phyloP scores from a whole-genome alignment of 2,797 vertebrate species.

The Amphiprion clarkii region DNA sequence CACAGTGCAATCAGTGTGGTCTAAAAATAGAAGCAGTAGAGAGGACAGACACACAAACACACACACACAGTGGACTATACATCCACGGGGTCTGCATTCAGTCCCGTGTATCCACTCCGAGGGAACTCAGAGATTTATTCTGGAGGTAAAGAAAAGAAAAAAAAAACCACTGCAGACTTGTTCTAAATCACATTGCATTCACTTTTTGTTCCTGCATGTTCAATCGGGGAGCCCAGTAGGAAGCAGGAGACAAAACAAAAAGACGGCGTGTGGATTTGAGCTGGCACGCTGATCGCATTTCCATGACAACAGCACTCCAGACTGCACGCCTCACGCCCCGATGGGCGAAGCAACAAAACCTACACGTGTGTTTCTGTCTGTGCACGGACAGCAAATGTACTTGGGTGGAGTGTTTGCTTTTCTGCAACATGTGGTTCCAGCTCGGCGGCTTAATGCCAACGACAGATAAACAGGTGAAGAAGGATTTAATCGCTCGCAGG shows the following conservation, averaged over 20 bases:
- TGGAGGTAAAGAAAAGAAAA: slow-evolving; percentile 7
- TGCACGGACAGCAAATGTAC: slow-evolving; percentile 15
- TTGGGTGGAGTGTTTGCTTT: slow-evolving; percentile 21
- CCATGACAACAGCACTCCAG: slow-evolving; percentile 76
- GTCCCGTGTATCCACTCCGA: slow-evolving; percentile 22
- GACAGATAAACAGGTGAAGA: slow-evolving; percentile 4
- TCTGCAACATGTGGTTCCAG: slow-evolving; percentile 22
- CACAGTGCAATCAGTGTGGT: slow-evolving; percentile 61
- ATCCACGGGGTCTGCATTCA: slow-evolving; percentile 27
- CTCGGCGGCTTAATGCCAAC: slow-evolving; percentile 1
- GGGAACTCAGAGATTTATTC: slow-evolving; percentile 12
- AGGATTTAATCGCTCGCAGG: slow-evolving; percentile 1
- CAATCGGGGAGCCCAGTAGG: slow-evolving; percentile 46
- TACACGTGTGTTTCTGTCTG: background rate
- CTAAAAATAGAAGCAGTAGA: slow-evolving; percentile 72
- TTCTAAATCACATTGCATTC: slow-evolving; percentile 30
- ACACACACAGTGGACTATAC: slow-evolving; percentile 17
- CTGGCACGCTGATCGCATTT: slow-evolving; percentile 67
- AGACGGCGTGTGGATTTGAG: slow-evolving; percentile 66
- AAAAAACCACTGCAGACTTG: background rate
- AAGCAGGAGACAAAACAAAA: slow-evolving; percentile 70
- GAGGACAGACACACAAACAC: slow-evolving; percentile 35
- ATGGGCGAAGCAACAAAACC: slow-evolving; percentile 50
- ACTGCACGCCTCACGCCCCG: slow-evolving; percentile 52
- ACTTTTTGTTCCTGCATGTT: slow-evolving; percentile 20